Base-by-base conservation (phyloP, 2,888 invertebrate species). In the Daptonema setosum region DNA sequence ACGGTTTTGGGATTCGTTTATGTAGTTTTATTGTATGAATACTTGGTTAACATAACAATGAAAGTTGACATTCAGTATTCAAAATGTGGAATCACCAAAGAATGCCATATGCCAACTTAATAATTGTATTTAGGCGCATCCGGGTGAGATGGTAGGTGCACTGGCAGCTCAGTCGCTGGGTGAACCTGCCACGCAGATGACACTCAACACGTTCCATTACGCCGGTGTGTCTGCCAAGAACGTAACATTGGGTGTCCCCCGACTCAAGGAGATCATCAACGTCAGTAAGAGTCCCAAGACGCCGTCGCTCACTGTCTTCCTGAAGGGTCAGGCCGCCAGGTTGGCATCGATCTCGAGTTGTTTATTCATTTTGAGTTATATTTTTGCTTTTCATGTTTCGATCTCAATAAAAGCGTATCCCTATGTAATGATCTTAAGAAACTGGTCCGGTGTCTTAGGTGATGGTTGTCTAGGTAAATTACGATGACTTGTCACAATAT, bases 101-200 rank as follows among this genome's bases (percentile, higher is more conserved):
- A n/a, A n/a, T n/a, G n/a, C n/a, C n/a, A n/a, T n/a, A n/a, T n/a
- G n/a, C n/a, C n/a, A n/a, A n/a, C n/a, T n/a, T n/a, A n/a, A n/a
- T n/a, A n/a, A n/a, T n/a, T n/a, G n/a, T n/a, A n/a, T n/a, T n/a
- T 26, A 54, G 30, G 77, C 72, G 8, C 76, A 77, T 61, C 95
- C 97, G 0, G 97, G 97, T 57, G 97, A 99, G 75, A 97, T 99
- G 97, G 95, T 97, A 1, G 97, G 97, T n/a, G 93, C 97, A 0
- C 74, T 99, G 62, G 97, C 97, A 54, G 97, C 97, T 1, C 97
- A 99, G 74, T 90, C 90, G 61, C 81, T 99, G 28, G 97, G 97
- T 67, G 97, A 99, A 71, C 97, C 97, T 14, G 97, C 97, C 65
- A 99, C 97, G 60, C 91, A 97, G 78, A 93, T 93, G 91, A 93